phyloP scores from a whole-genome alignment of 2,888 invertebrate species.

The Chesias legatella region DNA sequence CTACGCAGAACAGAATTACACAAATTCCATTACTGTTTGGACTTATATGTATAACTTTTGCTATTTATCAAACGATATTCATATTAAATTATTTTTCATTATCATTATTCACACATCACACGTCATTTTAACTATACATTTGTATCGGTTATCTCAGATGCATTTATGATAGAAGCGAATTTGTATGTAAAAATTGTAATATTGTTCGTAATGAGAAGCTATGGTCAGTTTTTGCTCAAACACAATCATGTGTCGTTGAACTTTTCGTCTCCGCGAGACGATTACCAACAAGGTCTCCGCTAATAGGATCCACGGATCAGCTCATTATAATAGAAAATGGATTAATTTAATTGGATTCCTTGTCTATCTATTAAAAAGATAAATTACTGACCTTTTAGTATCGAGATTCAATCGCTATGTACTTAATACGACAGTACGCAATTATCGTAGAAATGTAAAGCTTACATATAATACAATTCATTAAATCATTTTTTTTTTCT shows the following conservation, averaged over 20 bases:
- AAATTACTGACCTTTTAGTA: too few relatives aligned
- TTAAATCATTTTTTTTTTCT: too few relatives aligned
- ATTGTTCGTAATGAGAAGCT: not conserved
- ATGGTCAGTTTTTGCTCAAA: constrained; percentile 18
- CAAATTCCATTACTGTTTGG: constrained; percentile 22
- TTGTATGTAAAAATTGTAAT: too few relatives aligned
- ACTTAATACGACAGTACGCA: too few relatives aligned
- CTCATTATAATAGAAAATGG: constrained; percentile 17
- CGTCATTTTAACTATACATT: too few relatives aligned
- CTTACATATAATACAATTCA: too few relatives aligned
- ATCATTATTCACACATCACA: too few relatives aligned
- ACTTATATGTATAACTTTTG: constrained; percentile 10
- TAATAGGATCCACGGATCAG: constrained; percentile 27
- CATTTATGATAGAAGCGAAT: too few relatives aligned
- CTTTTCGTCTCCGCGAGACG: constrained; percentile 15
- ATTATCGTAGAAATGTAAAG: too few relatives aligned
- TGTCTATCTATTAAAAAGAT: not conserved
- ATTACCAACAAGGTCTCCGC: constrained; percentile 17
- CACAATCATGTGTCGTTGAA: constrained; percentile 19
- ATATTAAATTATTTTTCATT: not conserved
- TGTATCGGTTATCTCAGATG: too few relatives aligned
- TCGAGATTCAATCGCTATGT: not conserved
- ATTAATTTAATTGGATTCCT: constrained; percentile 10
- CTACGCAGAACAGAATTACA: constrained; percentile 28
- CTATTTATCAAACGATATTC: constrained; percentile 2